phyloP scores from a whole-genome alignment of 30 jellyfish, hydroid and myxozoan species.

The Catostylus mosaicus region DNA sequence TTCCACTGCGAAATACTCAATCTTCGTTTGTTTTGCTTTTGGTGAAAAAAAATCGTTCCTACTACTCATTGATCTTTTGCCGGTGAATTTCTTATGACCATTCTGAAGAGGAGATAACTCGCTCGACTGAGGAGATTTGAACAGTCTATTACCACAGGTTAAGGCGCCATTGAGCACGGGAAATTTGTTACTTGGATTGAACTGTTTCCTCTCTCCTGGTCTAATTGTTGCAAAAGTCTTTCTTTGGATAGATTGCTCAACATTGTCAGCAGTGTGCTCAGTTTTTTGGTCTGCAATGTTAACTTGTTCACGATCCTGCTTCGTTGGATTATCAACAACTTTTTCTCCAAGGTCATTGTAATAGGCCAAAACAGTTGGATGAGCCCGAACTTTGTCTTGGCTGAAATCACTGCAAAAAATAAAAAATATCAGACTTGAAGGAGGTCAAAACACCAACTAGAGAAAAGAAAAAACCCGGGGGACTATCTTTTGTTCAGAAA shows the following conservation, averaged over 20 bases:
- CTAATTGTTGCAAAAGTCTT: not conserved
- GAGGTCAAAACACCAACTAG: too few species aligned
- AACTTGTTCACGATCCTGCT: not conserved
- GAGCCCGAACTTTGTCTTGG: slow-evolving; percentile 68
- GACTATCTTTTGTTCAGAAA: too few species aligned
- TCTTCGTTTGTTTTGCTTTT: not conserved
- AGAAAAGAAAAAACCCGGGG: too few species aligned
- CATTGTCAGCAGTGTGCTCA: not conserved
- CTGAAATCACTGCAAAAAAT: slow-evolving; percentile 46
- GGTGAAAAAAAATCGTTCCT: not conserved
- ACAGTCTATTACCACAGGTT: not conserved
- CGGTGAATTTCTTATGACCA: not conserved
- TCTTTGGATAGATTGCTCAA: not conserved
- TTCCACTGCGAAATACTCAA: not conserved
- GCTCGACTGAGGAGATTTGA: not conserved
- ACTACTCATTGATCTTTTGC: not conserved
- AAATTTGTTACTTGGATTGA: not conserved
- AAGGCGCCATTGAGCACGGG: not conserved
- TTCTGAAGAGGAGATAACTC: not conserved
- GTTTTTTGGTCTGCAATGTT: not conserved
- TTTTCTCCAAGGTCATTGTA: slow-evolving; percentile 29
- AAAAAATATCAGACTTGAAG: too few species aligned
- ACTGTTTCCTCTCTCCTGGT: not conserved
- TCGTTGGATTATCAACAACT: not conserved
- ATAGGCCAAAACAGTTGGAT: slow-evolving; percentile 63